These are phyloP conservation scores for Passer domesticus DNA, from an alignment of 2,113 vertebrate species.

Conservation along the genomic window DNA sequence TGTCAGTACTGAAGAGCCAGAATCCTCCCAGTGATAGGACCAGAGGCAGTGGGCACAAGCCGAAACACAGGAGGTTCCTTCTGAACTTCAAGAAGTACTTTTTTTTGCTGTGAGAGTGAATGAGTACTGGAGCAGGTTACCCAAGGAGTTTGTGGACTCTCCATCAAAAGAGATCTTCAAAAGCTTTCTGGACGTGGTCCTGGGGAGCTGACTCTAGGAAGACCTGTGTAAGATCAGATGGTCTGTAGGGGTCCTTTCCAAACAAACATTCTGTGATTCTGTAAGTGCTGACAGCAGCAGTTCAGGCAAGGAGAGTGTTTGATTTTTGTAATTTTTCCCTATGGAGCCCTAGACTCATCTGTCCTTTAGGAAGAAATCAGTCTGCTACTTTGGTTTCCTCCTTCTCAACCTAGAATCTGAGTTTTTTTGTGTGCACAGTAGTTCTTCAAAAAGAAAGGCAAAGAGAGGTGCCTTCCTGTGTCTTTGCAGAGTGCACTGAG, in stretches of 20 bases:
- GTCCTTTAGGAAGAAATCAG: background rate
- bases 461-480: background rate
- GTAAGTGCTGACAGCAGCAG: background rate
- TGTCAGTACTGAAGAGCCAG: background rate
- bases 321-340: background rate
- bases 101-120: background rate
- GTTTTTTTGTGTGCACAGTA: fast-evolving
- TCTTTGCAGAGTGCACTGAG: background rate
- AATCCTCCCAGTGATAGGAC: background rate
- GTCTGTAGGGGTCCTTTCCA: background rate
- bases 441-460: background rate
- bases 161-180: background rate
- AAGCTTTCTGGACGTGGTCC: background rate
- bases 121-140: background rate
- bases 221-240: background rate
- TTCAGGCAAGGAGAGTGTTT: background rate
- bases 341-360: background rate
- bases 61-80: background rate
- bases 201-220: background rate
- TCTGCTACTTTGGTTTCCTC: background rate
- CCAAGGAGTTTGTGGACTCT: background rate
- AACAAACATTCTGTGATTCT: background rate
- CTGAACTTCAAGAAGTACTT: background rate
- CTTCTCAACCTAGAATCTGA: background rate
- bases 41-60: background rate